phyloP scores from a whole-genome alignment of 2,888 invertebrate species.

The Pyrocoelia pectoralis region DNA sequence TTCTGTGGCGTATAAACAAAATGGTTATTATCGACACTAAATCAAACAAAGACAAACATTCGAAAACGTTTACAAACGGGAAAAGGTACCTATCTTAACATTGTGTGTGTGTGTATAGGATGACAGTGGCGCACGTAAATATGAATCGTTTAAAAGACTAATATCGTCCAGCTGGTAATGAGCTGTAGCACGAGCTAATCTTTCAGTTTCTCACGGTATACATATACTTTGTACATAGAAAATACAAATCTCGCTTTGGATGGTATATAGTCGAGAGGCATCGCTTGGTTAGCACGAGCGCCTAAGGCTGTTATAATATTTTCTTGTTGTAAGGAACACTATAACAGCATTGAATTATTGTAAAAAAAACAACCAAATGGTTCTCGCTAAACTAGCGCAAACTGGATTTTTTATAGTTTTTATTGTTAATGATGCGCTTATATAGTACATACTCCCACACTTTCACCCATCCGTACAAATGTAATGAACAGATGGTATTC shows the following conservation, averaged over 20 bases:
- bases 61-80: conserved; percentile 1
- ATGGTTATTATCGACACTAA: conserved; percentile 28
- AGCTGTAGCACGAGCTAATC: conserved; percentile 38
- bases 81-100: too few species aligned
- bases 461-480: conserved; percentile 26
- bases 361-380: background rate
- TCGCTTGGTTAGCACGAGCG: conserved; percentile 25
- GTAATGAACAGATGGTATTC: conserved; percentile 20
- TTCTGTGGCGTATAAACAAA: background rate
- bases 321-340: background rate
- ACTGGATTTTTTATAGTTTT: conserved; percentile 7
- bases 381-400: background rate
- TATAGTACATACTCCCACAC: conserved; percentile 26
- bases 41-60: conserved; percentile 21
- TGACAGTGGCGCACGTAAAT: conserved; percentile 19
- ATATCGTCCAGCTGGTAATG: conserved; percentile 21
- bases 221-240: conserved; percentile 16
- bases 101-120: background rate
- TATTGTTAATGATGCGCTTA: background rate
- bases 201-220: conserved; percentile 36
- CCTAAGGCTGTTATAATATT: conserved; percentile 14
- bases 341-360: background rate
- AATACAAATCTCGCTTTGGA: conserved; percentile 26
- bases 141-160: conserved; percentile 12
- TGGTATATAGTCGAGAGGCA: conserved; percentile 11